Evolutionary conservation across 2,113 vertebrate species (phyloP), one percentile per base, ranked within the genome.

Genomic region (Riparia riparia): DNA sequence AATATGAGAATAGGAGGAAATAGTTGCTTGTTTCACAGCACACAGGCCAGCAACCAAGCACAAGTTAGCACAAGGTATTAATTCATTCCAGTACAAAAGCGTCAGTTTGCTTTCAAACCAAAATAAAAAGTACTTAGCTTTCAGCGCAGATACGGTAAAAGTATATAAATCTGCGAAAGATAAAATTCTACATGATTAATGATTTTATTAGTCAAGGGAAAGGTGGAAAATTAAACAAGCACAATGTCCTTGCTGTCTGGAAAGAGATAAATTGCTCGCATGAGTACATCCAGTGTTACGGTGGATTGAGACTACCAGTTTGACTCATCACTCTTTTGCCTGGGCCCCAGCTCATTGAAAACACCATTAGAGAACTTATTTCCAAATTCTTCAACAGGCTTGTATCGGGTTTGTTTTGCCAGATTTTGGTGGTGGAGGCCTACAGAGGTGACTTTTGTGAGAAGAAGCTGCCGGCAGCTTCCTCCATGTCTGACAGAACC

Each of bases 111-210:
- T 54, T 82, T 69, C 25, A 61, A 82, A 61, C 25, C 16, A 42
- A 49, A 76, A 49, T 47, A 69, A 82, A 53, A 76, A 54, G 17
- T 31, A 54, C 47, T 61, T 76, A 45, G 19, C 11, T 54, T 32
- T 31, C 0, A 0, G 29, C 68, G 29, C 28, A 68, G 53, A 60
- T 42, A 61, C 0, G 7, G 41, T 34, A 17, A 13, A 76, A 68
- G 6, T 47, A 54, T 54, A 47, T 34, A 61, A 69, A 61, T 53
- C 34, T 61, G 17, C 54, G 54, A 28, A 61, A 54, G 11, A 69
- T 19, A 90, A 69, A 76, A 76, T 69, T 49, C 34, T 61, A 54
- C 20, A 61, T 90, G 54, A 61, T 61, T 69, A 56, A 34, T 76
- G 25, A 5, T 31, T 76, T 54, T 44, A 76, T 82, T 82, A 61